These are phyloP conservation scores for Buphagus erythrorhynchus DNA, from an alignment of 2,797 vertebrate species.

Conservation along the genomic window DNA sequence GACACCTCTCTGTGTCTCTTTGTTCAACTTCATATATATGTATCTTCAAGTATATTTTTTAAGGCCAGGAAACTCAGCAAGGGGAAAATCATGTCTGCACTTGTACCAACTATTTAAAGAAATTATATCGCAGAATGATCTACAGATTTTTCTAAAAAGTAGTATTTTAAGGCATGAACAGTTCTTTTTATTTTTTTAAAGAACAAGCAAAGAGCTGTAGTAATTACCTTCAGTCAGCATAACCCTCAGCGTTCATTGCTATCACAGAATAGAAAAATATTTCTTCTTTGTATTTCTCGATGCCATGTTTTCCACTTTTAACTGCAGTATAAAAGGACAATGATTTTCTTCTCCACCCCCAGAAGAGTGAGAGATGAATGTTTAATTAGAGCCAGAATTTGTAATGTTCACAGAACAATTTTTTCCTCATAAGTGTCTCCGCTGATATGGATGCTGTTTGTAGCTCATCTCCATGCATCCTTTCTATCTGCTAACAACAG, in stretches of 20 bases:
- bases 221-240: slow-evolving; percentile 28
- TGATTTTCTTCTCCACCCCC: slow-evolving; percentile 48
- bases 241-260: background rate
- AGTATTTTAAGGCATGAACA: background rate
- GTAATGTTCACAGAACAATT: slow-evolving; percentile 53
- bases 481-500: slow-evolving; percentile 72
- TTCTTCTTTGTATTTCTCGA: slow-evolving; percentile 31
- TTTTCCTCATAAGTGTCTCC: slow-evolving; percentile 31
- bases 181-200: background rate
- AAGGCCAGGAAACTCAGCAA: background rate
- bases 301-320: slow-evolving; percentile 48
- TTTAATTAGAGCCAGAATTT: slow-evolving; percentile 66
- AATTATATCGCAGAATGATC: background rate
- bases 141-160: slow-evolving; percentile 20
- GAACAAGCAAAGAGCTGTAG: background rate
- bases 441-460: slow-evolving; percentile 27
- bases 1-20: background rate
- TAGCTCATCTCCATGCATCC: slow-evolving; percentile 62
- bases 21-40: background rate
- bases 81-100: background rate
- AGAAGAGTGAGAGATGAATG: slow-evolving; percentile 48
- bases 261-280: slow-evolving; percentile 31
- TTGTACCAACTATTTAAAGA: background rate
- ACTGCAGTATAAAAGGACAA: slow-evolving; percentile 55
- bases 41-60: background rate